A percentile compares a stretch with the other conserved stretches of the same genome.
Evolutionary conservation across 2,888 invertebrate genomes (phyloP).

Genomic region (Pseudococcus jackbeardsleyi): DNA sequence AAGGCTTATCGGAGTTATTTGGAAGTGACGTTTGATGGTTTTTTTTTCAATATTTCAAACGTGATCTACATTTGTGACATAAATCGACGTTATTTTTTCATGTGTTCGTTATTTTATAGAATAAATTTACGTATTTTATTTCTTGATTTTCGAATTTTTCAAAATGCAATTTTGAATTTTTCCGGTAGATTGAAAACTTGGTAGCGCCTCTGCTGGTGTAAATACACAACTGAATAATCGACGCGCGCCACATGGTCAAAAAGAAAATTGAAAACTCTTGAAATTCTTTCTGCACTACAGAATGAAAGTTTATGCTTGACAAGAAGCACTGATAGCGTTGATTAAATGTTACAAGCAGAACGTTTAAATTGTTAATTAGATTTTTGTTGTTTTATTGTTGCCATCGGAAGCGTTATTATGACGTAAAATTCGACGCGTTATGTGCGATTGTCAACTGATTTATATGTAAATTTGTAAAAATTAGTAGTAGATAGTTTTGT

Average conservation of each 20-base stretch:
- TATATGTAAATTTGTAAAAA: background rate
- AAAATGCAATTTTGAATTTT: background rate
- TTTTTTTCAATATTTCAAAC: background rate
- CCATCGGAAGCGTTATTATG: conserved; percentile 45
- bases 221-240: background rate
- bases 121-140: conserved; percentile 1
- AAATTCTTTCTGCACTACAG: background rate
- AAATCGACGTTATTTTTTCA: background rate
- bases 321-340: conserved; percentile 32
- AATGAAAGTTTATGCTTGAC: conserved; percentile 16
- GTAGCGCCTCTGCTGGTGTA: conserved; percentile 16
- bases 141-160: background rate
- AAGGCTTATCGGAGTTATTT: conserved; percentile 68
- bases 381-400: conserved; percentile 52
- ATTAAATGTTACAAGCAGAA: conserved; percentile 4
- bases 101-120: background rate
- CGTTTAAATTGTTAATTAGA: conserved; percentile 56
- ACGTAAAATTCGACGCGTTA: conserved; percentile 39
- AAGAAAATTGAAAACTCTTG: background rate
- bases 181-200: background rate
- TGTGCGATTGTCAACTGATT: conserved; percentile 26
- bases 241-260: conserved; percentile 46
- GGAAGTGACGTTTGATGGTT: conserved; percentile 36
- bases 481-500: background rate
- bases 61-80: background rate